Evolutionary conservation across 2,888 invertebrate genomes (phyloP).

Genomic region (Lithodes maja): DNA sequence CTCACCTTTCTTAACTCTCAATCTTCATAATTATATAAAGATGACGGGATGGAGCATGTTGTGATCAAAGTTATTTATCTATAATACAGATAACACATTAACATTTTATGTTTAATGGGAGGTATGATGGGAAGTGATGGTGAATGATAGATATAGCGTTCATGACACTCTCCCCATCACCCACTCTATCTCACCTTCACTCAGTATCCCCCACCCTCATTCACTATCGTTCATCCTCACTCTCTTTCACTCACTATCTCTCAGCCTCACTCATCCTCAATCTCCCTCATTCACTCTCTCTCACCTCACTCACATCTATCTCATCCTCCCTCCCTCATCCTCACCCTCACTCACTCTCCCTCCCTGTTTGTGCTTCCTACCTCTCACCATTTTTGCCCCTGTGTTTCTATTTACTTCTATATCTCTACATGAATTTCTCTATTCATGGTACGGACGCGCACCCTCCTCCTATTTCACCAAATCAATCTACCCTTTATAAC

Average conservation of each 20-base stretch:
- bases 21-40: too few relatives aligned
- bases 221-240: constrained; percentile 4
- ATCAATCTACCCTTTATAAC: constrained; percentile 32
- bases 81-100: too few relatives aligned
- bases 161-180: too few relatives aligned
- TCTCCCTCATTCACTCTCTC: constrained; percentile 13
- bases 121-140: too few relatives aligned
- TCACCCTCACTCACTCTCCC: not conserved
- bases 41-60: too few relatives aligned
- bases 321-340: not conserved
- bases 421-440: constrained; percentile 62
- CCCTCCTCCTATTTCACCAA: constrained; percentile 41
- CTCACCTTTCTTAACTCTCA: too few relatives aligned
- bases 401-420: constrained; percentile 56
- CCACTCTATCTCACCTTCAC: constrained; percentile 21
- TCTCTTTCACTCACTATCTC: constrained; percentile 9
- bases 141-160: too few relatives aligned
- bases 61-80: too few relatives aligned
- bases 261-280: not conserved
- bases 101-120: too few relatives aligned
- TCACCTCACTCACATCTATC: not conserved
- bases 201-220: not conserved
- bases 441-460: constrained; percentile 53
- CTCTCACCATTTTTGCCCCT: constrained; percentile 12
- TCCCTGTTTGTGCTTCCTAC: constrained; percentile 20